Evolutionary conservation across 2,113 vertebrate genomes (phyloP), one percentile per base, ranked within the genome.

Genomic region (Colius striatus): DNA sequence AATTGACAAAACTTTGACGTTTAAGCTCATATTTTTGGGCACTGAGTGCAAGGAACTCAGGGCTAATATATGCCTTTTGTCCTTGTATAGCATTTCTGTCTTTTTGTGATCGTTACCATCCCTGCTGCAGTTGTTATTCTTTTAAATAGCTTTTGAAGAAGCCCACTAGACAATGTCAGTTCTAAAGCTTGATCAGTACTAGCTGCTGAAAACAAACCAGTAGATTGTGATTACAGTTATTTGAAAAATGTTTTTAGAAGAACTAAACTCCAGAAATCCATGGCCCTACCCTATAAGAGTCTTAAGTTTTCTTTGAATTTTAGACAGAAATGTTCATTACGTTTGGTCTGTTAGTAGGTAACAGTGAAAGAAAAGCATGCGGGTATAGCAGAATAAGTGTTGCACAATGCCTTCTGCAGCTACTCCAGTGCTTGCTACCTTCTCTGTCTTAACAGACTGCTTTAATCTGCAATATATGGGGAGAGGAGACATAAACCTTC

Each of bases 1-100:
- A 81, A 82, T 30, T 94, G 91, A 65, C 53, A 89, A 57, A 91
- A 78, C 12, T n/a, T 27, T 91, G 80, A 89, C 70, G 68, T 89
- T 83, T 86, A 92, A 74, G 26, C 70, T 84, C 7, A 5, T 75
- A 48, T 78, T 89, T 89, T 78, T 89, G 54, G 72, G 16, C 62
- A 48, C 45, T 57, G 86, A 74, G 14, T 43, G 50, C 48, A 63
- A 60, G 57, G n/a, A 90, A 12, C 55, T 89, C 25, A 20, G 25
- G 41, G 27, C 50, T 87, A 83, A 29, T 84, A 45, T 34, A 51
- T 78, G 29, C 10, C 32, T 61, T 84, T 88, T 80, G 58, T 70
- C 47, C 48, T 74, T 75, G 57, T 45, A 30, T n/a, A 57, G 29
- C 34, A 18, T 94, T 95, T 84, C 1, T 77, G 50, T 65, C 3